Evolutionary conservation across 2,113 vertebrate genomes (phyloP), one percentile per base, ranked within the genome.

Genomic region (Mesitornis unicolor): DNA sequence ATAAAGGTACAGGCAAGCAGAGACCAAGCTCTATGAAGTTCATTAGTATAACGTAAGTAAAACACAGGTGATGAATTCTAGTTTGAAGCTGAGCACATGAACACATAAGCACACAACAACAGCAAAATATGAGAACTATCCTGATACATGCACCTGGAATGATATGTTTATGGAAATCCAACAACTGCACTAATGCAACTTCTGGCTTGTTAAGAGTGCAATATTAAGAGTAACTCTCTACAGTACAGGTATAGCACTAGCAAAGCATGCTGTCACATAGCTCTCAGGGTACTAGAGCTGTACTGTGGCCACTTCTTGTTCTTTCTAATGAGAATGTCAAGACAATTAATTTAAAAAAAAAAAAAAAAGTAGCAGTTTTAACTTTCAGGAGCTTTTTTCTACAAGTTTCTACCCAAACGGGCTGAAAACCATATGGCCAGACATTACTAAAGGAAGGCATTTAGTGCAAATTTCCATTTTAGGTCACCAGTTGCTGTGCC

Each of bases 211-310:
- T 57, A 73, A 93, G 43, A 4, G 0, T 67, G 18, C 12, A 69
- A 29, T 36, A 60, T 7, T 76, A 33, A 90, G 19, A 35, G 48
- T 7, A 90, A 9, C 13, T 54, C 11, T 69, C 87, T 74, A 8
- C 19, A 50, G 48, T 38, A 42, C 33, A 73, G 3, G 13, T 71
- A 78, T 13, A 69, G 45, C n/a, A 60, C 51, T 11, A 47, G 26
- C 19, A 79, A 61, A 0, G 0, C 2, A 2, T 33, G 22, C 13
- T 70, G 19, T 11, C 31, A 26, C n/a, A n/a, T 11, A 8, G 5
- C 13, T 75, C 48, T 40, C 43, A 14, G 15, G 5, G 8, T 77
- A 13, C n/a, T 53, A 56, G 14, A 73, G 7, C 21, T 20, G 9
- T 51, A 28, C 11, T 51, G 64, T 36, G 67, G 38, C 29, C 10